phyloP scores from a whole-genome alignment of 2,113 vertebrate species.

The Albula glossodonta region DNA sequence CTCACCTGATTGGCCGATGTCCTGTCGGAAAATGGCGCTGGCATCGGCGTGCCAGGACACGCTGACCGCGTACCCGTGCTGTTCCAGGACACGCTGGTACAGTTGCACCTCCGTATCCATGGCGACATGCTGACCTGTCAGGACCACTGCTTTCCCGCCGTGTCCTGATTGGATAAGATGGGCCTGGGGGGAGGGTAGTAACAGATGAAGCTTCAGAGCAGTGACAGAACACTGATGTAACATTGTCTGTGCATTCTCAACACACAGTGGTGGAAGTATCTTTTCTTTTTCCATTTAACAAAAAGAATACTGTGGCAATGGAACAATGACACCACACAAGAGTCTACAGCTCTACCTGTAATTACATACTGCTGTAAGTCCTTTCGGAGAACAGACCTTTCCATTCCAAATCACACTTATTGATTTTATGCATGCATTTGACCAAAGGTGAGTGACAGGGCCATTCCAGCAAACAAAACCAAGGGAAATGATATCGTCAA shows the following conservation, averaged over 20 bases:
- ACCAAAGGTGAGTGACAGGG: too few species aligned
- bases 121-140: constrained; percentile 61
- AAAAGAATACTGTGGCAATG: too few species aligned
- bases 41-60: constrained; percentile 64
- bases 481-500: too few species aligned
- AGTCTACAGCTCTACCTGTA: too few species aligned
- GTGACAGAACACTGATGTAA: not conserved
- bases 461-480: too few species aligned
- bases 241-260: not conserved
- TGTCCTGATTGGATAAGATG: constrained; percentile 17
- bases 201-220: constrained; percentile 48
- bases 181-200: constrained; percentile 57
- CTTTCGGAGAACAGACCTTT: too few species aligned
- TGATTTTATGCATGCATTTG: too few species aligned
- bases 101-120: constrained; percentile 67
- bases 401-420: too few species aligned
- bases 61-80: constrained; percentile 72
- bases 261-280: too few species aligned
- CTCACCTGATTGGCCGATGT: constrained; percentile 43
- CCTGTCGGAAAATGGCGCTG: constrained; percentile 42
- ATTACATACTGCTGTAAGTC: too few species aligned
- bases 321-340: too few species aligned
- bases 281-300: too few species aligned
- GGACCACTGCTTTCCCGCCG: constrained; percentile 61
- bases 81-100: constrained; percentile 72